Evolutionary conservation across 2,888 invertebrate species (phyloP).

Genomic region (Polymixis lichenea): DNA sequence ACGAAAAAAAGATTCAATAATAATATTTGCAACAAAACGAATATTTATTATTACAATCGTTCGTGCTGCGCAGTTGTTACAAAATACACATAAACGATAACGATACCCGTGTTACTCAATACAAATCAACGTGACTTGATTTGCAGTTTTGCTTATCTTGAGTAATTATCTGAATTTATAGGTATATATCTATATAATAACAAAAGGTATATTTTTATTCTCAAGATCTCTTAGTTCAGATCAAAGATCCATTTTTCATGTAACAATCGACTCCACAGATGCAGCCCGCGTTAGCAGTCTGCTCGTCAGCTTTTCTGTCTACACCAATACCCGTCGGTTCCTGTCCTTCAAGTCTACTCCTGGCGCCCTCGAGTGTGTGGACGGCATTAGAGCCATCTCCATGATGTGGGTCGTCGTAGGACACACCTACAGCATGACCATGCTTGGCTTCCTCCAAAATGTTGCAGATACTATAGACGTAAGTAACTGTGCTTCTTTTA

Average conservation of each 20-base stretch:
- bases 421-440: constrained; percentile 77
- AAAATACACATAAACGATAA: constrained; percentile 46
- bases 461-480: constrained; percentile 66
- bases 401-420: constrained; percentile 87
- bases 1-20: background rate
- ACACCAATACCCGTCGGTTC: constrained; percentile 82
- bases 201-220: background rate
- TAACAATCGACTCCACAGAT: constrained; percentile 53
- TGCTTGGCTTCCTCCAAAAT: constrained; percentile 74
- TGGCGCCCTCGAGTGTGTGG: constrained; percentile 82
- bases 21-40: background rate
- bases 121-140: constrained; percentile 43
- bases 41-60: constrained; percentile 15
- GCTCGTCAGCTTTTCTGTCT: constrained; percentile 79
- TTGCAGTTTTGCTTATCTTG: constrained; percentile 13
- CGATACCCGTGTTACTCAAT: constrained; percentile 19
- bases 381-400: constrained; percentile 84
- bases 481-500: constrained; percentile 39
- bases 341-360: constrained; percentile 75
- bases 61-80: constrained; percentile 19
- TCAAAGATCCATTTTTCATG: background rate
- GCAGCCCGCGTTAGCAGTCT: constrained; percentile 64
- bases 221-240: background rate
- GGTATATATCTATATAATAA: constrained; percentile 4
- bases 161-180: background rate